Evolutionary conservation across 2,797 vertebrate genomes (phyloP).

Genomic region (Chanos chanos): DNA sequence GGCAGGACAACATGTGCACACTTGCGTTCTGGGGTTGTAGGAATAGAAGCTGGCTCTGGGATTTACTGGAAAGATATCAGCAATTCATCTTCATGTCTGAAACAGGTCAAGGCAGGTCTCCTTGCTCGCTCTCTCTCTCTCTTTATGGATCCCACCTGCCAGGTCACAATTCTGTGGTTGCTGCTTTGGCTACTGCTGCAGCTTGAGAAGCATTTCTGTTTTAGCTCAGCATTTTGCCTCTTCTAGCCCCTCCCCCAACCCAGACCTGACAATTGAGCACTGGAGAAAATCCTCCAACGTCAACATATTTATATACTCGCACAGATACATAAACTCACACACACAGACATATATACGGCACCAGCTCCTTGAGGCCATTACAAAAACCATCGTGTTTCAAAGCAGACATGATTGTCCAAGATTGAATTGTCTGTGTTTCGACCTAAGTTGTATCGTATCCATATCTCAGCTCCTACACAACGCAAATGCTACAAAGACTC

Average conservation of each 20-base stretch:
- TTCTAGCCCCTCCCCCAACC: background rate
- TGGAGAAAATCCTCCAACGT: background rate
- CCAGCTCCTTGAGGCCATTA: too few species aligned
- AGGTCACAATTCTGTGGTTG: conserved; percentile 51
- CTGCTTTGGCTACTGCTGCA: conserved; percentile 41
- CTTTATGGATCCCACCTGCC: conserved; percentile 72
- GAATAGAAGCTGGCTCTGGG: conserved; percentile 27
- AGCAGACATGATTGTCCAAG: conserved; percentile 1
- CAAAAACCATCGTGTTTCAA: too few species aligned
- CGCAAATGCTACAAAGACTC: too few species aligned
- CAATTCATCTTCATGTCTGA: conserved; percentile 59
- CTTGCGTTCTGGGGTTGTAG: conserved; percentile 2
- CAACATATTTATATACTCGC: conserved; percentile 1
- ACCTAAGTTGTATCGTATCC: too few species aligned
- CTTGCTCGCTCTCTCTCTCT: conserved; percentile 35
- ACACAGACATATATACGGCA: background rate
- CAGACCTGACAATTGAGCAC: background rate
- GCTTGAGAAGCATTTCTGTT: conserved; percentile 12
- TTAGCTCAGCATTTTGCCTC: background rate
- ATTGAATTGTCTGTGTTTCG: too few species aligned
- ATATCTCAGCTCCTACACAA: too few species aligned
- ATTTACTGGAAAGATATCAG: conserved; percentile 70
- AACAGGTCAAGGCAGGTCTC: conserved; percentile 77
- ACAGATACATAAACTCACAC: background rate
- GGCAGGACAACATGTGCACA: conserved; percentile 14